Conservation (phyloP, 2,888 invertebrate genomes). For the Oscheius sp. region DNA sequence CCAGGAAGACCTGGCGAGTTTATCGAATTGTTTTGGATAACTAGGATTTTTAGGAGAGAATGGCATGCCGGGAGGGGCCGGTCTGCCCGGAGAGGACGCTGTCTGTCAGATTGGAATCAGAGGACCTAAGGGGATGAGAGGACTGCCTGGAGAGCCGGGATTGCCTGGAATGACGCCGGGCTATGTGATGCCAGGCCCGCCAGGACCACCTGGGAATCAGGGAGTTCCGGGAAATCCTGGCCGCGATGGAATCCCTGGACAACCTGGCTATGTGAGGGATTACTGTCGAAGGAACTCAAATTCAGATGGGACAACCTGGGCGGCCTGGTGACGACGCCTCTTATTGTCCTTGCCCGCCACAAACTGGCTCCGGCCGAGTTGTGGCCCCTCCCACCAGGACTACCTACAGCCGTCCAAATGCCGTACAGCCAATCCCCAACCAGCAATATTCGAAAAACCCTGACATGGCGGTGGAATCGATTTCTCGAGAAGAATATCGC, state of each 20-base stretch:
- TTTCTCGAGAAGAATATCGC: constrained; percentile 11
- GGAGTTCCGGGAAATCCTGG: constrained; percentile 13
- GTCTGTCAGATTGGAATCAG: constrained; percentile 9
- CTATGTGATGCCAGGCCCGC: constrained; percentile 1
- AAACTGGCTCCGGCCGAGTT: too few species aligned
- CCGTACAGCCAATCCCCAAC: background rate
- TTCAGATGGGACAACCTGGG: constrained; percentile 17
- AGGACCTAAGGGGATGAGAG: background rate
- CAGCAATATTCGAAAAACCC: too few species aligned
- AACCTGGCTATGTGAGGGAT: constrained; percentile 1
- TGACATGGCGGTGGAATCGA: background rate
- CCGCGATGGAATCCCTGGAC: constrained; percentile 14
- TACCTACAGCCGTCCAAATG: background rate
- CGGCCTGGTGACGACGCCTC: constrained; percentile 12
- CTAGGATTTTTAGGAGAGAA: background rate
- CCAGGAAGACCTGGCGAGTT: background rate
- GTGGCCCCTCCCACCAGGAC: background rate
- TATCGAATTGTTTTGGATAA: background rate
- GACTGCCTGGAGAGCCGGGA: background rate
- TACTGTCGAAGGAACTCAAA: background rate
- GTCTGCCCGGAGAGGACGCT: constrained; percentile 9
- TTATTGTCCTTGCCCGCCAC: constrained; percentile 19
- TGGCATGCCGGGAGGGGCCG: constrained; percentile 9
- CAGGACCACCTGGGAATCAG: background rate
- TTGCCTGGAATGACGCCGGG: constrained; percentile 4